Conservation (phyloP, 2,113 vertebrate species). For the Alouatta palliata region DNA sequence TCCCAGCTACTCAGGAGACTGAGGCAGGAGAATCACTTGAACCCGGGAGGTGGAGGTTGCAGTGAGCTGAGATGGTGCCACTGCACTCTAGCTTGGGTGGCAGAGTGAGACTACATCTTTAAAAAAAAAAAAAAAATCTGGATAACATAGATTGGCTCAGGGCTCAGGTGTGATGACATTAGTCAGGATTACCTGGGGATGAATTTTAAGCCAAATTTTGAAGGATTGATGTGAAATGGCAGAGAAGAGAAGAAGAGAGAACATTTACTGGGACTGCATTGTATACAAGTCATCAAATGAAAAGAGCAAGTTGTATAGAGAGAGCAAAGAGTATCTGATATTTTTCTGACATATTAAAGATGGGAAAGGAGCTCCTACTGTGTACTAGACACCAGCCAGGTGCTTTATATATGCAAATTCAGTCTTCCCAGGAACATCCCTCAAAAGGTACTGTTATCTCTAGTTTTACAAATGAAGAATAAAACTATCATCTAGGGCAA, state of each 20-base stretch:
- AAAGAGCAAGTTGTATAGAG: not conserved
- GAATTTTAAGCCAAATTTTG: conserved; percentile 15
- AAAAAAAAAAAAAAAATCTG: not conserved
- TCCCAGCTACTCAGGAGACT: too few relatives aligned
- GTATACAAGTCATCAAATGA: not conserved
- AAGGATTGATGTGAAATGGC: not conserved
- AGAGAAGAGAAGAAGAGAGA: not conserved
- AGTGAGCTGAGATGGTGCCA: too few relatives aligned
- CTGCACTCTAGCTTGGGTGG: too few relatives aligned
- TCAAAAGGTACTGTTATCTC: not conserved
- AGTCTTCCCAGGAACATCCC: not conserved
- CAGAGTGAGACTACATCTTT: too few relatives aligned
- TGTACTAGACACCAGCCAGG: not conserved
- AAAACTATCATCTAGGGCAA: not conserved
- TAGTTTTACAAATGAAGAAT: conserved; percentile 16
- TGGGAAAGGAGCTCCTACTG: not conserved
- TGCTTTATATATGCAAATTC: not conserved
- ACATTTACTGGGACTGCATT: not conserved
- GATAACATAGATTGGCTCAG: not conserved
- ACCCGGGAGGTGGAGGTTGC: too few relatives aligned
- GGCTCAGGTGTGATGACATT: not conserved
- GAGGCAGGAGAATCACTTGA: too few relatives aligned
- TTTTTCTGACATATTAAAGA: not conserved
- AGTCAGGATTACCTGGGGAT: not conserved
- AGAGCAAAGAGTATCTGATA: not conserved